Evolutionary conservation across 2,888 invertebrate genomes (phyloP).

Genomic region (Pocota personata): DNA sequence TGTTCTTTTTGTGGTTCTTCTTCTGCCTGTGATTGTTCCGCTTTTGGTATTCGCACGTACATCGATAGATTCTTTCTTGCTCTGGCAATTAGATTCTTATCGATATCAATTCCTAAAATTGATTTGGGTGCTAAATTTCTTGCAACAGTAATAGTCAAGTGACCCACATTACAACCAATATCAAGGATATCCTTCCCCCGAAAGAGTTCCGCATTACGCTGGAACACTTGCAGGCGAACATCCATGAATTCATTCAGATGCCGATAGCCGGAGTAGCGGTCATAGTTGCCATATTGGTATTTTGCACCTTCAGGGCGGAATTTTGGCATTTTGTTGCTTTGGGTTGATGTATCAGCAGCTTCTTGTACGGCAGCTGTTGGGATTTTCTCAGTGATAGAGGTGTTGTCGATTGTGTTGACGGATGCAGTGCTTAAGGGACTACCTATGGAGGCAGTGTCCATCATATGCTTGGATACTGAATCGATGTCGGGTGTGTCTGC

Average conservation of each 20-base stretch:
- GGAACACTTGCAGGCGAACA: conserved; percentile 91
- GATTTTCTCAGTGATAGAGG: conserved; percentile 18
- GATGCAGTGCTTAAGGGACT: conserved; percentile 61
- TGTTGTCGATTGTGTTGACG: conserved; percentile 45
- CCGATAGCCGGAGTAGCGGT: conserved; percentile 97
- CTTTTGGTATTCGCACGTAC: conserved; percentile 80
- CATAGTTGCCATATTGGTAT: conserved; percentile 98
- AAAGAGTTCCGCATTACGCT: conserved; percentile 91
- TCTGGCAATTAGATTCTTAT: conserved; percentile 89
- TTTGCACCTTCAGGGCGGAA: conserved; percentile 90
- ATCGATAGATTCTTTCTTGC: conserved; percentile 82
- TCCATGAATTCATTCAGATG: conserved; percentile 92
- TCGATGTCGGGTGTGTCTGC: conserved; percentile 79
- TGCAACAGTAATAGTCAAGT: conserved; percentile 95
- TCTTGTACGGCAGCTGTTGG: conserved; percentile 16
- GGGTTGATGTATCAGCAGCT: conserved; percentile 5
- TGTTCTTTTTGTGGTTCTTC: conserved; percentile 1
- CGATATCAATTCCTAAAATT: conserved; percentile 97
- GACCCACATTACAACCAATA: conserved; percentile 98
- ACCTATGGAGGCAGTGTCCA: conserved; percentile 42
- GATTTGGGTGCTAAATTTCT: conserved; percentile 92
- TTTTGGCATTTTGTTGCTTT: conserved; percentile 77
- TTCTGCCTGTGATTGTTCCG: conserved; percentile 8
- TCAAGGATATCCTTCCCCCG: conserved; percentile 95
- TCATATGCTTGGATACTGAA: conserved; percentile 33